phyloP scores from a whole-genome alignment of 2,797 vertebrate species.

The Eulemur rubriventer region DNA sequence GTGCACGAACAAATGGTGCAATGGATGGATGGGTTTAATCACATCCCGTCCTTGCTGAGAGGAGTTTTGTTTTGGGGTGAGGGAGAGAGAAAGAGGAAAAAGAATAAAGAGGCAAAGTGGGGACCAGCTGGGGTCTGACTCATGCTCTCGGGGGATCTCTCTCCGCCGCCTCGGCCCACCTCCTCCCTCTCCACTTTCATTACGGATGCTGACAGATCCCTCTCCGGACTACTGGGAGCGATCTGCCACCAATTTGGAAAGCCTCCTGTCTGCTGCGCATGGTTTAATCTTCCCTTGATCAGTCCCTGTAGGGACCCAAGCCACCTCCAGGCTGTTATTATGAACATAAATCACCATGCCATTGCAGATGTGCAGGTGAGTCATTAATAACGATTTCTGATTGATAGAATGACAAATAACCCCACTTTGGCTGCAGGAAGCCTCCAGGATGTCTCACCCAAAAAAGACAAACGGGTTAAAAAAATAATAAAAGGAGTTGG shows the following conservation, averaged over 20 bases:
- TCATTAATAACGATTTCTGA: neutral
- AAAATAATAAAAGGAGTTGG: neutral
- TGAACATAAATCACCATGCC: conserved; percentile 1
- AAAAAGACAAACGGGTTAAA: neutral
- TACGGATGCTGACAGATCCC: neutral
- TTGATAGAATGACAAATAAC: neutral
- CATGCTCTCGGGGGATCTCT: neutral
- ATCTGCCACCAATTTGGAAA: neutral
- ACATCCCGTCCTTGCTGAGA: neutral
- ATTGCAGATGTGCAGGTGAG: neutral
- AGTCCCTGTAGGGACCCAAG: neutral
- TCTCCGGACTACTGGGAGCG: neutral
- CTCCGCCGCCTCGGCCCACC: rapidly evolving
- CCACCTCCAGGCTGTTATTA: neutral
- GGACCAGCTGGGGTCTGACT: neutral
- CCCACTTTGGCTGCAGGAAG: neutral
- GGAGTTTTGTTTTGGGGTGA: neutral
- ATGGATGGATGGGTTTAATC: neutral
- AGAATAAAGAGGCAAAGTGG: neutral
- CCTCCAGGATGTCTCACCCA: neutral
- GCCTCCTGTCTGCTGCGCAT: neutral
- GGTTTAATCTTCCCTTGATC: neutral
- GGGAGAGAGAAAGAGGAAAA: neutral
- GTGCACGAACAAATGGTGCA: neutral
- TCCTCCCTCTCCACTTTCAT: neutral